phyloP scores from a whole-genome alignment of 2,797 vertebrate species.

The Alectoris magna region DNA sequence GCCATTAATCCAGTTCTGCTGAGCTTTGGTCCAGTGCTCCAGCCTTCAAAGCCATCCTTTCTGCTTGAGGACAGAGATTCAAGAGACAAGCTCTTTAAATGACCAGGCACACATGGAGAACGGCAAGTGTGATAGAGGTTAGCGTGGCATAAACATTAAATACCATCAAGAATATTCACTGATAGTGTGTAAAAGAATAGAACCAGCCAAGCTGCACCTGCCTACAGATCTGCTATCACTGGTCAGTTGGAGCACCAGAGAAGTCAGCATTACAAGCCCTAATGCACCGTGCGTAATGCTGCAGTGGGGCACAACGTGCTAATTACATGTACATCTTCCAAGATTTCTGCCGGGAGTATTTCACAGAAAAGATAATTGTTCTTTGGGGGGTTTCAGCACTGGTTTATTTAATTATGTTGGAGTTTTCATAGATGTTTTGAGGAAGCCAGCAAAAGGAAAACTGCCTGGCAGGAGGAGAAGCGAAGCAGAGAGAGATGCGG shows the following conservation, averaged over 20 bases:
- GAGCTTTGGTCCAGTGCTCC: background rate
- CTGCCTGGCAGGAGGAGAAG: background rate
- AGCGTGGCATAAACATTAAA: slow-evolving; percentile 17
- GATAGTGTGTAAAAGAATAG: slow-evolving; percentile 14
- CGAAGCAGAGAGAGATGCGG: background rate
- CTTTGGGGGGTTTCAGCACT: slow-evolving; percentile 71
- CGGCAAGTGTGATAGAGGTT: background rate
- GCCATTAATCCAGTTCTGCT: background rate
- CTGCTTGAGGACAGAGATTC: background rate
- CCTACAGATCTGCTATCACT: background rate
- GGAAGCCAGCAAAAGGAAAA: slow-evolving; percentile 69
- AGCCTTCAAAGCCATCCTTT: background rate
- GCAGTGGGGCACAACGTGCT: slow-evolving; percentile 59
- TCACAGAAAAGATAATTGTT: slow-evolving; percentile 78
- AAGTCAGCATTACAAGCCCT: slow-evolving; percentile 53
- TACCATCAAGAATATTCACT: slow-evolving; percentile 9
- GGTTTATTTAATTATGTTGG: slow-evolving; percentile 78
- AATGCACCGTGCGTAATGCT: slow-evolving; percentile 68
- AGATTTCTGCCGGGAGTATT: slow-evolving; percentile 76
- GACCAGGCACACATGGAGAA: background rate
- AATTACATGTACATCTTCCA: slow-evolving; percentile 78
- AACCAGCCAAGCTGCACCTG: background rate
- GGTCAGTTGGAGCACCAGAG: slow-evolving; percentile 23
- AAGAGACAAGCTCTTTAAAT: background rate
- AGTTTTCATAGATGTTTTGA: slow-evolving; percentile 71